A percentile compares a stretch with the other conserved stretches of the same genome.
Evolutionary conservation across 2,888 invertebrate genomes (phyloP).

Genomic region (Epinotia demarniana): DNA sequence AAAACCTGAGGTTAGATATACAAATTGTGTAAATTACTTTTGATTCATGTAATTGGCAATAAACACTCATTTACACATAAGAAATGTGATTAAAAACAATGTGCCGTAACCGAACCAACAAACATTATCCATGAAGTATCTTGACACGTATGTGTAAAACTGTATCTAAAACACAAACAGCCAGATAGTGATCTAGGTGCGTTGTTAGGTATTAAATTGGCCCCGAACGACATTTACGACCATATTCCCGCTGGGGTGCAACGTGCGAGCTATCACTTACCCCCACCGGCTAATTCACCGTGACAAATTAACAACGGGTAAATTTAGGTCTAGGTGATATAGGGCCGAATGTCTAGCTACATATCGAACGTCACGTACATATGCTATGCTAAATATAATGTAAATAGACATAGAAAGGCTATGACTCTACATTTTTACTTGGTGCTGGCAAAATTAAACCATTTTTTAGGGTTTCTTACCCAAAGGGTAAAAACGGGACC

Average conservation of each 20-base stretch:
- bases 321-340: conserved; percentile 67
- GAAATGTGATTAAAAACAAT: not conserved
- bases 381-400: not conserved
- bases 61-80: not conserved
- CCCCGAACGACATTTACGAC: conserved; percentile 76
- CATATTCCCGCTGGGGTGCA: conserved; percentile 82
- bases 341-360: conserved; percentile 9
- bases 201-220: conserved; percentile 79
- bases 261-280: conserved; percentile 83
- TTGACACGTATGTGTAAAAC: not conserved
- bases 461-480: no score
- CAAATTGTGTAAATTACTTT: not conserved
- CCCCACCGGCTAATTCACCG: conserved; percentile 82
- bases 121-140: not conserved
- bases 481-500: no score
- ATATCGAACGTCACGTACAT: not conserved
- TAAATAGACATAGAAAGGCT: not conserved
- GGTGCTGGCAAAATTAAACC: no score
- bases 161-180: conserved; percentile 29
- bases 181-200: conserved; percentile 72
- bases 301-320: conserved; percentile 83
- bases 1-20: not conserved
- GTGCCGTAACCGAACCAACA: not conserved
- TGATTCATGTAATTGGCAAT: not conserved
- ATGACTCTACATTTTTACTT: no score